Percentiles rank a stretch among this genome's conserved stretches.
Conservation (phyloP, 2,113 vertebrate genomes). For the Mus musculus region GRCm39 chr13:42696001-42696500, state of each 20-base stretch:
- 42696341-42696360: background rate
- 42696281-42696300: background rate
- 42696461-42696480: background rate
- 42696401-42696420: background rate
- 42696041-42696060: background rate
- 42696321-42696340: background rate
- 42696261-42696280: background rate
- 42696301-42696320: constrained; percentile 28
- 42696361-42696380: background rate
- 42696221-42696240: background rate
- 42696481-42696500: background rate
- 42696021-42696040: background rate
- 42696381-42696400: background rate
- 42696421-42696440: background rate
- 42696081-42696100: background rate
- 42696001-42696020: background rate
- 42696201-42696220: background rate
- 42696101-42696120: background rate
- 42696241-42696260: background rate
- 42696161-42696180: background rate
- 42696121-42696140: background rate
- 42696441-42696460: background rate
- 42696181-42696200: background rate
- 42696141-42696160: background rate
- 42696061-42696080: too few relatives aligned